Evolutionary conservation across 2,797 vertebrate species (phyloP), one percentile per base, ranked within the genome.

Genomic region (Periophthalmus magnuspinnatus): DNA sequence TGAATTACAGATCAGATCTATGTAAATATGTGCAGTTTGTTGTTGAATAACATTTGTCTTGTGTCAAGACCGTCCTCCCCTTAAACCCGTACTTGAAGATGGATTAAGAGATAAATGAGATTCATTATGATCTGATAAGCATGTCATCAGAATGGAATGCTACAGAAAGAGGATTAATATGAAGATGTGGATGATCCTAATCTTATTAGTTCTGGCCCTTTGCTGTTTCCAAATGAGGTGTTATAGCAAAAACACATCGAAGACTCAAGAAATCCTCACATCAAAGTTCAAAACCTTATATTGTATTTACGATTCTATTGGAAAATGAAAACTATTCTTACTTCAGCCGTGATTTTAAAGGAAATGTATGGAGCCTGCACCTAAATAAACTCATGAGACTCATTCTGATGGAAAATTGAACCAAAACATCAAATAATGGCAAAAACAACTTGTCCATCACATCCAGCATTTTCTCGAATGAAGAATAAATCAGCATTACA

Each of bases 81-180:
- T 36, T 17, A n/a, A 61, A 55, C 52, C 52, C 21, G 1, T 17
- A 16, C 56, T 61, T 16, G 17, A 60, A 60, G 19, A 60, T 63
- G 61, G 21, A 63, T 63, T 63, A 28, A 63, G 21, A 47, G 21
- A 63, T 47, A 63, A 38, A 47, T 28, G 11, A 45, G 4, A 64
- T 64, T 48, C 22, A 64, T 64, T 64, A 17, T 14, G 21, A 64
- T 11, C 6, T 28, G 41, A 64, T 64, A 28, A 41, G 61, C 61
- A 48, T 48, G 61, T 28, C 61, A 17, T 28, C 7, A 28, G n/a
- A 64, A 47, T 45, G 60, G 13, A 62, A 62, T 41, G 61, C 22
- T 28, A 17, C 41, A 64, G 28, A 63, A 63, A 17, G 21, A 41
- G 61, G 21, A 28, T 64, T 64, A 24, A 28, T 9, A 17, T 28